These are phyloP conservation scores for Oenanthe melanoleuca DNA, from an alignment of 2,113 vertebrate genomes.

Conservation along the genomic window DNA sequence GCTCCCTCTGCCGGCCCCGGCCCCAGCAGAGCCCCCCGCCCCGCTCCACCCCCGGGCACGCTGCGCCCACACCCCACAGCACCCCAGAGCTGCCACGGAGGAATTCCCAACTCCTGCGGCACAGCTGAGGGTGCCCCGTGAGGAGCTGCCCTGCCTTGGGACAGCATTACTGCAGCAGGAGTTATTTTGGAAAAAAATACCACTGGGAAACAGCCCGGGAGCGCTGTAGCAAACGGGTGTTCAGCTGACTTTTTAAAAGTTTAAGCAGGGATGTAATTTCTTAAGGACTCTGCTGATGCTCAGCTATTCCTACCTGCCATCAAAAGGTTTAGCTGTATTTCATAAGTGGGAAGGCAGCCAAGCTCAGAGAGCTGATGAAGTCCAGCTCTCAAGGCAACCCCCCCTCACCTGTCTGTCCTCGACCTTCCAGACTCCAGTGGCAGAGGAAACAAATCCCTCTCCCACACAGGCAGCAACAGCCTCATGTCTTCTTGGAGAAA, in stretches of 20 bases:
- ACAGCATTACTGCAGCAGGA: accelerated
- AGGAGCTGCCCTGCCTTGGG: neutral
- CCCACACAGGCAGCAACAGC: neutral
- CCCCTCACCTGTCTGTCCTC: neutral
- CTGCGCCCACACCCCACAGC: neutral
- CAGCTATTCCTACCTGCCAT: slow-evolving; percentile 15
- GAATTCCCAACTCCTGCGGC: accelerated
- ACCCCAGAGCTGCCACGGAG: accelerated
- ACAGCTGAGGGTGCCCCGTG: neutral
- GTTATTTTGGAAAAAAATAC: accelerated
- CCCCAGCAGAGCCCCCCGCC: neutral
- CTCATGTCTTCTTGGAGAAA: neutral
- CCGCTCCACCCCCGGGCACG: neutral
- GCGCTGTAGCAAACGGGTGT: neutral
- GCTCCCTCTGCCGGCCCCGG: slow-evolving; percentile 65
- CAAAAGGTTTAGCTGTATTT: neutral
- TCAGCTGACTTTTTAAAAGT: neutral
- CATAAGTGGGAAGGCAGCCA: neutral
- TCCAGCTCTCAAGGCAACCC: neutral
- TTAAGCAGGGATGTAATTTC: neutral
- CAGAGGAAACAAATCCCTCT: neutral
- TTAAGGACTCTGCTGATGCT: slow-evolving; percentile 11
- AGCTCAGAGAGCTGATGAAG: neutral
- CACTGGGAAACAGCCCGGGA: neutral
- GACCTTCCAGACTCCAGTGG: neutral